phyloP scores from a whole-genome alignment of 2,113 vertebrate genomes.

The Pachyramphus minor region DNA sequence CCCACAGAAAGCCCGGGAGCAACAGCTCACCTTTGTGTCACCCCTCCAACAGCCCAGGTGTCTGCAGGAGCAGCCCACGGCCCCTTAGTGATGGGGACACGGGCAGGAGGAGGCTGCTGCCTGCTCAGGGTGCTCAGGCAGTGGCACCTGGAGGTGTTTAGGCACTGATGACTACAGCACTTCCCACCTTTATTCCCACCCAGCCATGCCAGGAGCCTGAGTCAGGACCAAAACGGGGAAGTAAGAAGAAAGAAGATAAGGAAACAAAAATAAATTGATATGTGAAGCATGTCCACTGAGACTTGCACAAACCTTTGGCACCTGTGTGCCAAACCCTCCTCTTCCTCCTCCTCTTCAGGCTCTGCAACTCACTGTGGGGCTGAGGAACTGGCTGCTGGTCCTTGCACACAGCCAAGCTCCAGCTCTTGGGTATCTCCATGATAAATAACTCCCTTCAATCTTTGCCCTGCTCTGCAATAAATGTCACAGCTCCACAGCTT shows the following conservation, averaged over 20 bases:
- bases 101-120: neutral
- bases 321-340: neutral
- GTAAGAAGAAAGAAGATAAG: neutral
- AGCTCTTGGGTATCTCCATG: neutral
- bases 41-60: neutral
- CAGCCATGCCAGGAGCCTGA: neutral
- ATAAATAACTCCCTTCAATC: neutral
- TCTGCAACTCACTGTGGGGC: accelerated
- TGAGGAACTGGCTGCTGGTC: neutral
- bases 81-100: accelerated
- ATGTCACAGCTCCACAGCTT: neutral
- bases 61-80: neutral
- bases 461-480: neutral
- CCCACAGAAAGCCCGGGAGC: neutral
- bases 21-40: neutral
- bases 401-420: neutral
- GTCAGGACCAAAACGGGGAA: neutral
- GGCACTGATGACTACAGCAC: neutral
- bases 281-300: neutral
- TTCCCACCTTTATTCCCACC: neutral
- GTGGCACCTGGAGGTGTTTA: neutral
- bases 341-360: neutral
- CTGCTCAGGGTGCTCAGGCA: neutral
- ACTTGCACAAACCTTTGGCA: too few relatives aligned
- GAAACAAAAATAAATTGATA: neutral